Base-by-base conservation (phyloP, 2,888 invertebrate species). In the Torymus aiolomorphi region DNA sequence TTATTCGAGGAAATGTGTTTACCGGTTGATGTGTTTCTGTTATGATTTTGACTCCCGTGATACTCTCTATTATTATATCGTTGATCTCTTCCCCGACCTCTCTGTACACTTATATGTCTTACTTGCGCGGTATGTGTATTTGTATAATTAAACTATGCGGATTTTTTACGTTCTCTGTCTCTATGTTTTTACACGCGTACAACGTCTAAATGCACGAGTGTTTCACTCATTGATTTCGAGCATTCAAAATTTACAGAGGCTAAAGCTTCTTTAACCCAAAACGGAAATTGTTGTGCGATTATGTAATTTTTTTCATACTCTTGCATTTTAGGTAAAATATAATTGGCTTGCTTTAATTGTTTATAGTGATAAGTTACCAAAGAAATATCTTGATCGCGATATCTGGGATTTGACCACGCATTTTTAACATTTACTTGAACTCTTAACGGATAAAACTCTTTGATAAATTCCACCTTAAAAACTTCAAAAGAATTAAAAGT, bases 391-490 rank as follows among this genome's bases (percentile, higher is more conserved):
- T 0, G 4, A 1, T 49, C 14, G 2, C 13, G 49, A 65, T 51
- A 65, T 51, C 14, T 65, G n/a, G 11, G 3, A 14, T 4, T 65
- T 13, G 20, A n/a, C 65, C 65, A 65, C 11, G 49, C 51, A 51
- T 16, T 65, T 49, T 65, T 65, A 0, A 11, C 14, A 51, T 51
- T 65, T 49, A 65, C 65, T 16, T 65, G 65, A n/a, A 65, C 51
- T 0, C 16, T 49, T 11, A 65, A 10, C 2, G 49, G 16, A 65
- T 65, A 65, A 65, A 65, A 65, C 16, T 51, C 65, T 3, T 13
- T n/a, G 16, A 65, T 51, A 65, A 65, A 65, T 12, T n/a, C 11
- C 0, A n/a, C 20, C 16, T 51, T 65, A 51, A 65, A 65, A n/a
- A 10, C 0, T 51, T 16, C 14, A 11, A 51, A 20, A 16, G 2